Conservation (phyloP, 2,888 invertebrate species). For the Lasius fuliginosus region DNA sequence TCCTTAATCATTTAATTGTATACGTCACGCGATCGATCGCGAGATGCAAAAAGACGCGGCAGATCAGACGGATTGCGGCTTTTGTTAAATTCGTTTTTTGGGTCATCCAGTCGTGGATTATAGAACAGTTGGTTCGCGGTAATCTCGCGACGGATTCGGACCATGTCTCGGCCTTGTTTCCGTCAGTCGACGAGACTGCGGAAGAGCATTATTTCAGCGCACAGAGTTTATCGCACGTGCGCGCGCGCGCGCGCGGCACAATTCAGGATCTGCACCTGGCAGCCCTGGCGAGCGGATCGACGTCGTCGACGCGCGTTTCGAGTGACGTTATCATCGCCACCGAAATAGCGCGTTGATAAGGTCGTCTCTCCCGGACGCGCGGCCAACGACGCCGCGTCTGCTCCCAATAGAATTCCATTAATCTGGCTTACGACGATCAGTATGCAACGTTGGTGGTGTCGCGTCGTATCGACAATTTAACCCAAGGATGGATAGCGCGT, state of each 20-base stretch:
- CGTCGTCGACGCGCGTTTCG: conserved; percentile 61
- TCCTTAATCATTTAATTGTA: conserved; percentile 14
- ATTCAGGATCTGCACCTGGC: conserved; percentile 68
- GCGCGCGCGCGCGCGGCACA: conserved; percentile 36
- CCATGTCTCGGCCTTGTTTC: conserved; percentile 34
- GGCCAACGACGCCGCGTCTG: conserved; percentile 80
- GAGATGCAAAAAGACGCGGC: conserved; percentile 1
- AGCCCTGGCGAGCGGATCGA: conserved; percentile 54
- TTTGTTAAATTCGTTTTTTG: background rate
- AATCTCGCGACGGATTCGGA: conserved; percentile 20
- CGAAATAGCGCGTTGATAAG: conserved; percentile 79
- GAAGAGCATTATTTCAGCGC: conserved; percentile 47
- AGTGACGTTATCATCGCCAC: conserved; percentile 75
- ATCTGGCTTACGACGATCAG: conserved; percentile 80
- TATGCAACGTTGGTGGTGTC: conserved; percentile 53
- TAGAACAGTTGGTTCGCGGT: background rate
- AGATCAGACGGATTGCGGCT: conserved; percentile 3
- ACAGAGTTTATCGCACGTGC: conserved; percentile 24
- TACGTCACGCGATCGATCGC: background rate
- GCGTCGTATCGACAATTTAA: conserved; percentile 56
- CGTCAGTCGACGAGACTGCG: conserved; percentile 55
- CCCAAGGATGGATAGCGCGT: conserved; percentile 48
- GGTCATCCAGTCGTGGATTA: background rate
- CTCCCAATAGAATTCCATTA: conserved; percentile 83
- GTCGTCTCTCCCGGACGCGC: conserved; percentile 80